Conservation (phyloP, 1,140 invertebrate genomes). For the Pentalonia nigronervosa region DNA sequence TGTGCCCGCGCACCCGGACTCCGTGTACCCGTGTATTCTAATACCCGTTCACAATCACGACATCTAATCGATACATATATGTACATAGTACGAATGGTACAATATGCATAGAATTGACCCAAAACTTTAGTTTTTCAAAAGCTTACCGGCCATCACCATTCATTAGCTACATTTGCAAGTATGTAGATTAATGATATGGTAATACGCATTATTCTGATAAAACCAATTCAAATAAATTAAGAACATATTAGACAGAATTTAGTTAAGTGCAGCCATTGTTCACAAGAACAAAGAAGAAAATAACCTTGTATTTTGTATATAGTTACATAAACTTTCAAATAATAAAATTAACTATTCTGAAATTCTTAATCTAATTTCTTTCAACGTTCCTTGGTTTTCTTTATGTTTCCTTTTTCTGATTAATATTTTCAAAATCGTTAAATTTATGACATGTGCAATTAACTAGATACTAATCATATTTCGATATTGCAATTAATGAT, state of each 20-base stretch:
- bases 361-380: background rate
- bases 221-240: background rate
- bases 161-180: background rate
- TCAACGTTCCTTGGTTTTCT: background rate
- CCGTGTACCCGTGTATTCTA: no score
- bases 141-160: background rate
- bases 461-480: background rate
- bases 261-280: background rate
- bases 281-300: background rate
- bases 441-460: background rate
- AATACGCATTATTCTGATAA: background rate
- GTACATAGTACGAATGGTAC: background rate
- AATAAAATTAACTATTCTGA: background rate
- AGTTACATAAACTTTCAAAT: background rate
- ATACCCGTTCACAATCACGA: no score
- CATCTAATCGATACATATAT: no score
- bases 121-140: background rate
- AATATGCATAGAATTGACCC: background rate
- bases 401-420: background rate
- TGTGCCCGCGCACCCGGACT: no score
- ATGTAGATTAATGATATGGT: no score
- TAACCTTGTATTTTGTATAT: background rate
- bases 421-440: background rate
- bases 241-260: background rate
- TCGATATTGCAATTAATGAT: background rate